These are phyloP conservation scores for Caenorhabditis plicata DNA, from an alignment of 2,888 invertebrate species.

Conservation along the genomic window DNA sequence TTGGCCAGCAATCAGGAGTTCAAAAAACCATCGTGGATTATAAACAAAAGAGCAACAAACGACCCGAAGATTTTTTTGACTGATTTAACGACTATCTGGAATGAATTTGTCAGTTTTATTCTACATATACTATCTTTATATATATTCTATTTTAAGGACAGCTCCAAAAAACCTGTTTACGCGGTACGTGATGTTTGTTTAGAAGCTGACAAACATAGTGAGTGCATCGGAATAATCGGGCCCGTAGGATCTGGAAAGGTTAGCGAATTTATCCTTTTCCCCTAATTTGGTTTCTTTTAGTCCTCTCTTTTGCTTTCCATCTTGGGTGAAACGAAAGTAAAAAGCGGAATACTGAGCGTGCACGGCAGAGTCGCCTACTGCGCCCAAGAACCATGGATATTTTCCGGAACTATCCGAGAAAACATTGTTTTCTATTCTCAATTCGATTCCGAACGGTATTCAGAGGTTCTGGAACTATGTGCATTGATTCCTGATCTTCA, in stretches of 20 bases:
- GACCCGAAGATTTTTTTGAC: too few species aligned
- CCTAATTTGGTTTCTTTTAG: slow-evolving; percentile 44
- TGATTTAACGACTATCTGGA: too few species aligned
- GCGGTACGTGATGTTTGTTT: slow-evolving; percentile 58
- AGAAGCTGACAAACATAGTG: slow-evolving; percentile 65
- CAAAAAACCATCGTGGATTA: too few species aligned
- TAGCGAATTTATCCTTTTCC: background rate
- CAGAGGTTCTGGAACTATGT: slow-evolving; percentile 32
- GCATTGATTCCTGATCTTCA: slow-evolving; percentile 72
- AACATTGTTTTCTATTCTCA: slow-evolving; percentile 87
- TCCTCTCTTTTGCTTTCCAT: slow-evolving; percentile 68
- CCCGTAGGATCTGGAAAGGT: slow-evolving; percentile 85
- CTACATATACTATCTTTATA: too few species aligned
- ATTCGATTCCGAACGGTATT: slow-evolving; percentile 68
- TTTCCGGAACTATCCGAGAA: slow-evolving; percentile 79
- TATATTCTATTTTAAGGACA: too few species aligned
- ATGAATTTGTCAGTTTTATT: too few species aligned
- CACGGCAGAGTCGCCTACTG: slow-evolving; percentile 73
- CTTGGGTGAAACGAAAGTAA: slow-evolving; percentile 75
- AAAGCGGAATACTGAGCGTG: slow-evolving; percentile 72
- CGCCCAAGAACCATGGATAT: slow-evolving; percentile 78
- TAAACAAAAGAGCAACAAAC: too few species aligned
- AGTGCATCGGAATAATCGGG: slow-evolving; percentile 79
- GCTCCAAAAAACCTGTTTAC: too few species aligned
- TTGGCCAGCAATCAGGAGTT: too few species aligned